phyloP scores from a whole-genome alignment of 2,797 vertebrate species.

The Gouania willdenowi region DNA sequence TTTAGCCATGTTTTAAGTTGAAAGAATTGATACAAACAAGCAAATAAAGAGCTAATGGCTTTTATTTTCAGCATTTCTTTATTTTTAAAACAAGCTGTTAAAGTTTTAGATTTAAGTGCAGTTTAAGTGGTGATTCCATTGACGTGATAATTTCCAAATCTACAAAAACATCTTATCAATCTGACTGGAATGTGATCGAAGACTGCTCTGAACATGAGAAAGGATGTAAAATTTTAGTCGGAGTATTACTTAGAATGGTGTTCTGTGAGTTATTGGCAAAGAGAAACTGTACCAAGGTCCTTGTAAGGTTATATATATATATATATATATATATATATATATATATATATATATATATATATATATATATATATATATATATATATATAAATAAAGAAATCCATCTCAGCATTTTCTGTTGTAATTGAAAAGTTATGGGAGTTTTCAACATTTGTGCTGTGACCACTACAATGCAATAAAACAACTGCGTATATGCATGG shows the following conservation, averaged over 20 bases:
- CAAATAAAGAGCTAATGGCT: too few relatives aligned
- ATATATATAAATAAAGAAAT: conserved; percentile 24
- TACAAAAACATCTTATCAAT: conserved; percentile 1
- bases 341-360: conserved; percentile 27
- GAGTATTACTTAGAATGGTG: conserved; percentile 48
- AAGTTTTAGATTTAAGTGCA: too few relatives aligned
- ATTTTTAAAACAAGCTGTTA: not conserved
- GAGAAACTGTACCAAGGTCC: conserved; percentile 26
- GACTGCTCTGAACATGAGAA: conserved; percentile 35
- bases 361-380: conserved; percentile 26
- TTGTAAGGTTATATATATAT: too few relatives aligned
- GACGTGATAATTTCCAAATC: too few relatives aligned
- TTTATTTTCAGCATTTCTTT: not conserved
- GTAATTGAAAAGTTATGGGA: conserved; percentile 43
- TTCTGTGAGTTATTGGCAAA: conserved; percentile 36
- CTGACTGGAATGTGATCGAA: conserved; percentile 24
- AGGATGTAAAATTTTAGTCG: conserved; percentile 40
- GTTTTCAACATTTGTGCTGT: conserved; percentile 6
- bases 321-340: too few relatives aligned
- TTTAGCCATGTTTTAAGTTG: too few relatives aligned
- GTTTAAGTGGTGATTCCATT: too few relatives aligned
- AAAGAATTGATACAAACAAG: too few relatives aligned
- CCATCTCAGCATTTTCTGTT: conserved; percentile 27
- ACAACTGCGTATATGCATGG: conserved; percentile 17
- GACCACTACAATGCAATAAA: conserved; percentile 27